Conservation (phyloP, 35 echinoderm and acorn worm genomes). For the Nesometra sesokonis region DNA sequence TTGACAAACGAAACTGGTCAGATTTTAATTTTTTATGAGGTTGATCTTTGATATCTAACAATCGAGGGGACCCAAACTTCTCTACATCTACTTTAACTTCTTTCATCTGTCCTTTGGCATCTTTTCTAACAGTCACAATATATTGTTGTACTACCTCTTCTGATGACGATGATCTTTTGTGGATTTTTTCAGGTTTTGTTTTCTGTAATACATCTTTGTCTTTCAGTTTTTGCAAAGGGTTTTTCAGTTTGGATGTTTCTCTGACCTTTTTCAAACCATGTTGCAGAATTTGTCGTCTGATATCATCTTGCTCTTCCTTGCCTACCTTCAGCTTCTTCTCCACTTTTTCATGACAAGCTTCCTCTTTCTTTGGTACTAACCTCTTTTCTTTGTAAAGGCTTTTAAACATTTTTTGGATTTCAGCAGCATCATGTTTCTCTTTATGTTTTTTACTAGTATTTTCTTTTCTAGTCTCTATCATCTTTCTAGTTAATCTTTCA, state of each 20-base stretch:
- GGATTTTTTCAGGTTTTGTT: neutral
- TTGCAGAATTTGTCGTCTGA: neutral
- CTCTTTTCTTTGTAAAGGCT: neutral
- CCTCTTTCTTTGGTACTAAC: neutral
- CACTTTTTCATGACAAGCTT: neutral
- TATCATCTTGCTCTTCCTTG: neutral
- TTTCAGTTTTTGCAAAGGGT: neutral
- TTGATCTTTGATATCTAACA: neutral
- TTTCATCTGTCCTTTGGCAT: neutral
- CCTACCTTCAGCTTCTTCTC: neutral
- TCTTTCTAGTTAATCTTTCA: neutral
- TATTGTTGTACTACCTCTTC: neutral
- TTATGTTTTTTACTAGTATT: neutral
- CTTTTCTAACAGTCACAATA: neutral
- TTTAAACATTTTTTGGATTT: neutral
- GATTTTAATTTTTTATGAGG: neutral
- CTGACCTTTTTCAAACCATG: neutral
- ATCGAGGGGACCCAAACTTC: neutral
- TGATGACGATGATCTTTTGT: neutral
- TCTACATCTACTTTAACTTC: neutral
- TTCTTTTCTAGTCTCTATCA: neutral
- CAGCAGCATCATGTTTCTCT: neutral
- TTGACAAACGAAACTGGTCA: neutral
- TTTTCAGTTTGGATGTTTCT: neutral
- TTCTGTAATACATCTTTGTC: neutral